These are phyloP conservation scores for Diadophis punctatus DNA, from an alignment of 2,113 vertebrate species.

Conservation along the genomic window DNA sequence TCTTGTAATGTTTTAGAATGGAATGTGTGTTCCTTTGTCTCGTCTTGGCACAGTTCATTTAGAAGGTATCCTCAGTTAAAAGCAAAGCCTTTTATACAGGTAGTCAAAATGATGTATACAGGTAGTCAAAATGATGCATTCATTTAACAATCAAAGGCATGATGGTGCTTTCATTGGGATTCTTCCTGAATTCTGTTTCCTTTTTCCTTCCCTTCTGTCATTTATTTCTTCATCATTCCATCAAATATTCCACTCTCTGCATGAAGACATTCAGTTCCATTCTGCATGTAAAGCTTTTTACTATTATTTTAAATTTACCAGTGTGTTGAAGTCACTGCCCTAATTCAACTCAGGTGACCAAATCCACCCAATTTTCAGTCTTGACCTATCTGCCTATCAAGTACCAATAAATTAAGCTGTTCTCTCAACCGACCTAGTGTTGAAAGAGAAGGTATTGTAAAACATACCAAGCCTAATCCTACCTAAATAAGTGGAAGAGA, in stretches of 20 bases:
- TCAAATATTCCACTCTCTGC: fast-evolving
- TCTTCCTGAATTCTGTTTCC: neutral
- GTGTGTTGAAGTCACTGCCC: conserved; percentile 43
- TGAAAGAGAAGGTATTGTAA: conserved; percentile 37
- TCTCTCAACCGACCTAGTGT: conserved; percentile 31
- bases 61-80: neutral
- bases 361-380: conserved; percentile 22
- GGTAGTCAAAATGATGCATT: neutral
- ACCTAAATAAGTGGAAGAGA: conserved; percentile 46
- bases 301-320: conserved; percentile 49
- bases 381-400: conserved; percentile 31
- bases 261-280: neutral
- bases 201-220: conserved; percentile 29
- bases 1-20: neutral
- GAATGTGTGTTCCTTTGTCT: neutral
- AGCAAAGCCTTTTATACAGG: neutral
- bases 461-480: conserved; percentile 43
- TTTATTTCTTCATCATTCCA: conserved; percentile 41
- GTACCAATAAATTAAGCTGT: conserved; percentile 27
- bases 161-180: neutral
- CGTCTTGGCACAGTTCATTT: neutral
- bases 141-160: neutral
- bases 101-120: neutral
- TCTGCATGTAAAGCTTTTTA: conserved; percentile 14
- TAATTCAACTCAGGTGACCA: conserved; percentile 46